Evolutionary conservation across 2,797 vertebrate genomes (phyloP).

Genomic region (Myoxocephalus aenaeus): DNA sequence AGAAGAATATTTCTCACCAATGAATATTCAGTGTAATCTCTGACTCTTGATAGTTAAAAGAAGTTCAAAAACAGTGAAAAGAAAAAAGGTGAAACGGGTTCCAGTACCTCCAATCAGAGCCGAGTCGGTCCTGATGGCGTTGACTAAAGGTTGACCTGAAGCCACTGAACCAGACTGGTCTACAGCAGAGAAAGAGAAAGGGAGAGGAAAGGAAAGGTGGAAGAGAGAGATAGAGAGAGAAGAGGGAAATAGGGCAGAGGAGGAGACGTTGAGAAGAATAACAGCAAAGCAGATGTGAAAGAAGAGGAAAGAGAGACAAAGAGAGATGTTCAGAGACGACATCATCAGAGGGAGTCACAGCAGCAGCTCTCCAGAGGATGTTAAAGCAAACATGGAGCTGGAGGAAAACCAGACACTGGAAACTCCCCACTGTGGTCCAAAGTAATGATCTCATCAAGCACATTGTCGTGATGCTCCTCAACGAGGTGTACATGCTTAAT

Average conservation of each 20-base stretch:
- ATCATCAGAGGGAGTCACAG: constrained; percentile 36
- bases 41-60: background rate
- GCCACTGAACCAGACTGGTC: constrained; percentile 90
- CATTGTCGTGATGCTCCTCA: constrained; percentile 36
- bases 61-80: constrained; percentile 13
- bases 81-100: constrained; percentile 12
- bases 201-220: background rate
- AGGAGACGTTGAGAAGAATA: background rate
- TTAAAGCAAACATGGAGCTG: constrained; percentile 16
- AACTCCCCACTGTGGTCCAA: constrained; percentile 7
- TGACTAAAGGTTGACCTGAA: constrained; percentile 88
- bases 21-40: constrained; percentile 11
- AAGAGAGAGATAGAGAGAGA: background rate
- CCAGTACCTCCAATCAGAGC: constrained; percentile 93
- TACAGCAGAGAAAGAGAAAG: constrained; percentile 68
- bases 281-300: constrained; percentile 13
- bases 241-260: background rate
- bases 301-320: constrained; percentile 37
- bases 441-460: constrained; percentile 62
- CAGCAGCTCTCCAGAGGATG: constrained; percentile 18
- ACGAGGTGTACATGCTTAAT: constrained; percentile 50
- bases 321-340: constrained; percentile 25
- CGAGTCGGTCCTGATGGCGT: constrained; percentile 89
- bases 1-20: background rate
- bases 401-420: constrained; percentile 23